Evolutionary conservation across 2,888 invertebrate species (phyloP).

Genomic region (Rhingia campestris): DNA sequence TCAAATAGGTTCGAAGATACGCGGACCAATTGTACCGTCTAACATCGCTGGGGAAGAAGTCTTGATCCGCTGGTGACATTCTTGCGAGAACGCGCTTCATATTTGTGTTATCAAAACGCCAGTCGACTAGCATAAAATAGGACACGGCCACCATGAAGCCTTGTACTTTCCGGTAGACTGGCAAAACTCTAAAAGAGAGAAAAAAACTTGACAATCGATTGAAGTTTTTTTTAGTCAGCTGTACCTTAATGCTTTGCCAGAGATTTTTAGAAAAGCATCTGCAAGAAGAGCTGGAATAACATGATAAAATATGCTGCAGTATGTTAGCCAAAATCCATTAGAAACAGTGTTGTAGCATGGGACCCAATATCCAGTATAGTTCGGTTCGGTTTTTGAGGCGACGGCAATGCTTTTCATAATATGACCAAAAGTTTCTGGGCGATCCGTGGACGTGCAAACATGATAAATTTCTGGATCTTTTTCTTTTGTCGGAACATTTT

Average conservation of each 20-base stretch:
- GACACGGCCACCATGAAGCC: slow-evolving; percentile 66
- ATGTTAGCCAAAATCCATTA: slow-evolving; percentile 65
- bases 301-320: slow-evolving; percentile 75
- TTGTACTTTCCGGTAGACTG: slow-evolving; percentile 74
- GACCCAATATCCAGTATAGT: slow-evolving; percentile 69
- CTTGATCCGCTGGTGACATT: slow-evolving; percentile 74
- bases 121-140: slow-evolving; percentile 74
- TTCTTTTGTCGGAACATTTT: neutral
- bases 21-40: slow-evolving; percentile 58
- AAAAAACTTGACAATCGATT: neutral
- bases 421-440: slow-evolving; percentile 66
- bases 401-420: slow-evolving; percentile 37
- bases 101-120: slow-evolving; percentile 74
- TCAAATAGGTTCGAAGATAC: slow-evolving; percentile 65
- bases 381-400: slow-evolving; percentile 48
- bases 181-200: slow-evolving; percentile 69
- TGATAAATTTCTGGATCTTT: slow-evolving; percentile 74
- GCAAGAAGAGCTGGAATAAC: slow-evolving; percentile 75
- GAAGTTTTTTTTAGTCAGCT: too few species aligned
- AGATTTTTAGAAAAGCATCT: slow-evolving; percentile 61
- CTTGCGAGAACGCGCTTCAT: slow-evolving; percentile 71
- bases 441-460: slow-evolving; percentile 68
- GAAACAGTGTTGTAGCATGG: slow-evolving; percentile 64
- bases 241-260: slow-evolving; percentile 49
- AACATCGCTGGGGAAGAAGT: slow-evolving; percentile 75